Base-by-base conservation (phyloP, 2,797 vertebrate genomes). In the Sebastes oblongus region DNA sequence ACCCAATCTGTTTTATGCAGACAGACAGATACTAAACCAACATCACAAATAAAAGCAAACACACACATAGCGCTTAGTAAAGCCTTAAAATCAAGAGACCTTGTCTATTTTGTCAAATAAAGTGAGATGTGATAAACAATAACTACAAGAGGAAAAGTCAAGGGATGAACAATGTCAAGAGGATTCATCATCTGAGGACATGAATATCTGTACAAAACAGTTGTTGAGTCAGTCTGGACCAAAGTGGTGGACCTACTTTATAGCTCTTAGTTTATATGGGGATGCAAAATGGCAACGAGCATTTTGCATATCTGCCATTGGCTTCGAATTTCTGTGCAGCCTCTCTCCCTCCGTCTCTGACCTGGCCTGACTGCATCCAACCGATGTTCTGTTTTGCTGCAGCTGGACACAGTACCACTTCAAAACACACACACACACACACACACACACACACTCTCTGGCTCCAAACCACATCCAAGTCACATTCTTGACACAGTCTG, bases 401-500 rank as follows among this genome's bases (percentile, higher is more conserved):
- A 92, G 91, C 89, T 91, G 90, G 75, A 88, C 89, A 52, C 86
- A 90, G 80, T 85, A 81, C 78, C 52, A 24, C 62, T 88, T 75
- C 80, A 85, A 75, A 65, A 73, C 46, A 61, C 71, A 52, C 81
- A 76, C 80, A 52, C 71, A 9, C 71, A 52, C 81, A 76, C 80
- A 52, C 71, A 9, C 20, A 52, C 50, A 59, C 27, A 2, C 20
- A 52, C 50, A 59, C 27, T 0, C 58, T 20, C 59, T 61, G 29
- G 4, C 61, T 64, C 34, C 34, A 24, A 13, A 36, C 62, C 36
- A 39, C 36, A 39, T 39, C 36, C 34, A 22, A 14, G 36, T 66
- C 85, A 88, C 85, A 91, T 93, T 92, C 91, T 90, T 77, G 61
- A 85, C 85, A 52, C 93, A 81, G 91, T 88, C 82, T 92, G 91